Evolutionary conservation across 1,140 invertebrate genomes (phyloP).

Genomic region (Microplitis mediator): DNA sequence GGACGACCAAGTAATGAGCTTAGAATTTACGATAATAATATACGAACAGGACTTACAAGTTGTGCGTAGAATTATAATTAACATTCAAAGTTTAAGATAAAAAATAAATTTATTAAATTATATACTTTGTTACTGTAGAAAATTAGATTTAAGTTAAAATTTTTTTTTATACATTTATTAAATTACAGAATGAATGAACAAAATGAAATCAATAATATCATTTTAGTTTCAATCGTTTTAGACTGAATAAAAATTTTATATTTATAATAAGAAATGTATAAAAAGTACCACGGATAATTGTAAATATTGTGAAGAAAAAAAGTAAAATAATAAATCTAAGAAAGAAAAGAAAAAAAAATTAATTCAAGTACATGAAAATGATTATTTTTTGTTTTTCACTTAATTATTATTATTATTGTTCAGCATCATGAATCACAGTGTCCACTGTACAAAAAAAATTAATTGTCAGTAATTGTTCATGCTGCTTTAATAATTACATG

Average conservation of each 20-base stretch:
- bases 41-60: slow-evolving; percentile 45
- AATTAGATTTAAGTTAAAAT: neutral
- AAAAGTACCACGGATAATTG: neutral
- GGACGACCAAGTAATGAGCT: slow-evolving; percentile 43
- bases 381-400: slow-evolving; percentile 41
- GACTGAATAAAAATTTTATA: neutral
- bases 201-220: neutral
- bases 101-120: neutral
- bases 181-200: neutral
- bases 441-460: slow-evolving; percentile 55
- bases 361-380: slow-evolving; percentile 26
- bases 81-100: neutral
- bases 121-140: neutral
- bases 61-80: slow-evolving; percentile 38
- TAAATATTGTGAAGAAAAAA: neutral
- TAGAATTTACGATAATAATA: slow-evolving; percentile 41
- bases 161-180: neutral
- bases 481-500: too few species aligned
- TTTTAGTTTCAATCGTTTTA: neutral
- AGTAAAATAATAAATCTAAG: neutral
- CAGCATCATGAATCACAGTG: slow-evolving; percentile 51
- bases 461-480: slow-evolving; percentile 46
- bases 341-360: slow-evolving; percentile 17
- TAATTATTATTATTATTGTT: slow-evolving; percentile 45
- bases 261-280: neutral